phyloP scores from a whole-genome alignment of 2,113 vertebrate genomes.

The Labeo rohita region DNA sequence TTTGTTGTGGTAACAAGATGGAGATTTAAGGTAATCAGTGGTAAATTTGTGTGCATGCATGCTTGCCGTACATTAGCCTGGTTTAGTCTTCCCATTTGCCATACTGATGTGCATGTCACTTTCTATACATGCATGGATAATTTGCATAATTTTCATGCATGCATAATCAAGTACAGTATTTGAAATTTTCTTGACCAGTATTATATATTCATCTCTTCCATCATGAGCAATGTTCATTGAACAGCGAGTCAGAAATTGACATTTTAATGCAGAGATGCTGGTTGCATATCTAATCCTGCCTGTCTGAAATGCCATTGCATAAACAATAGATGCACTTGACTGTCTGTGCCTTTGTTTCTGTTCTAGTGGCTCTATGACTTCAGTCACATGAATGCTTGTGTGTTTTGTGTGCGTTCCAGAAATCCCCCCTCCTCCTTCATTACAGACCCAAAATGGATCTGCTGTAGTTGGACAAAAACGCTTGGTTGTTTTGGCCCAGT shows the following conservation, averaged over 20 bases:
- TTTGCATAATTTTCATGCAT: not conserved
- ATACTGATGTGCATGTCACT: not conserved
- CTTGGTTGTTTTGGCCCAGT: slow-evolving; percentile 72
- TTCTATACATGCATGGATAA: not conserved
- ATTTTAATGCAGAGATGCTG: slow-evolving; percentile 15
- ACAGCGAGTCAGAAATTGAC: slow-evolving; percentile 2
- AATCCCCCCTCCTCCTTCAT: slow-evolving; percentile 98
- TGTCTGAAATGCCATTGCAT: slow-evolving; percentile 39
- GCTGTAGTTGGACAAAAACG: slow-evolving; percentile 86
- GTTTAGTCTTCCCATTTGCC: not conserved
- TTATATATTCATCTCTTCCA: not conserved
- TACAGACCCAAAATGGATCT: slow-evolving; percentile 99
- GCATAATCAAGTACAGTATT: not conserved
- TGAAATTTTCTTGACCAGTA: not conserved
- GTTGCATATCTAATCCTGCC: slow-evolving; percentile 42
- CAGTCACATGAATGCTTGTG: slow-evolving; percentile 37
- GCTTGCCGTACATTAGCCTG: not conserved
- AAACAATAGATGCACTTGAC: slow-evolving; percentile 1
- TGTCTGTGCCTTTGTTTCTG: not conserved
- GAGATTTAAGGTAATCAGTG: slow-evolving; percentile 91
- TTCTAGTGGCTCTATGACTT: slow-evolving; percentile 4
- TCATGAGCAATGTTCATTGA: slow-evolving; percentile 2
- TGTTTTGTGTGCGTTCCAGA: slow-evolving; percentile 77
- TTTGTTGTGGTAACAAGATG: slow-evolving; percentile 99
- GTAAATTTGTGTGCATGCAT: not conserved